A percentile compares a stretch with the other conserved stretches of the same genome.
phyloP scores from a whole-genome alignment of 2,888 invertebrate species.

The Synanthedon myopaeformis region DNA sequence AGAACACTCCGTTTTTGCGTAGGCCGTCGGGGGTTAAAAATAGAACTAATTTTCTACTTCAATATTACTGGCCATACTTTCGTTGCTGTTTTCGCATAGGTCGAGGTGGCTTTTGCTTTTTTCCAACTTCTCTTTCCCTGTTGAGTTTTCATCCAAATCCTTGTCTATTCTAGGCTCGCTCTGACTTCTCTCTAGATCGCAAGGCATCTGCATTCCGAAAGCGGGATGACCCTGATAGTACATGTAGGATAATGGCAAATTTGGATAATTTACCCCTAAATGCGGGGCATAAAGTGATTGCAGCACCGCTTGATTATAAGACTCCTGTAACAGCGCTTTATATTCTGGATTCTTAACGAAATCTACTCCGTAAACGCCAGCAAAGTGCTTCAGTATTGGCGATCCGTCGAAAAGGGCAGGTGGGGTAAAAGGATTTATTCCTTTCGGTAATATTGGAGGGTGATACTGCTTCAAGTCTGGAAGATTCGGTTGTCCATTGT shows the following conservation, averaged over 20 bases:
- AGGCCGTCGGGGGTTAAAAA: neutral
- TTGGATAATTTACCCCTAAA: conserved; percentile 57
- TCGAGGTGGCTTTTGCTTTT: conserved; percentile 37
- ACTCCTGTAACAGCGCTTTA: conserved; percentile 58
- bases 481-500: conserved; percentile 74
- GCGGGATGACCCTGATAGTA: conserved; percentile 59
- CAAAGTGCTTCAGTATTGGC: conserved; percentile 61
- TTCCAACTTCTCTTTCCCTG: conserved; percentile 29
- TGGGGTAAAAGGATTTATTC: conserved; percentile 46
- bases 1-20: neutral
- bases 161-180: conserved; percentile 31
- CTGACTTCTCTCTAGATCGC: conserved; percentile 47
- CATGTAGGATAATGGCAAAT: conserved; percentile 54
- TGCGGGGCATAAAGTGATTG: conserved; percentile 62
- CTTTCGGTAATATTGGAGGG: conserved; percentile 41
- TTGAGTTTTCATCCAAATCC: conserved; percentile 30
- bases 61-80: conserved; percentile 66
- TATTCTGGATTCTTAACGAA: conserved; percentile 63
- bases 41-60: conserved; percentile 53
- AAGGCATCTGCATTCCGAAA: conserved; percentile 42
- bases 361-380: conserved; percentile 62
- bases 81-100: conserved; percentile 57
- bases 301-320: conserved; percentile 60
- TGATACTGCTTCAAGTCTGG: conserved; percentile 50
- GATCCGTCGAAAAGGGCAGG: conserved; percentile 50